Base-by-base conservation (phyloP, 2,888 invertebrate genomes). In the Sipha maydis region DNA sequence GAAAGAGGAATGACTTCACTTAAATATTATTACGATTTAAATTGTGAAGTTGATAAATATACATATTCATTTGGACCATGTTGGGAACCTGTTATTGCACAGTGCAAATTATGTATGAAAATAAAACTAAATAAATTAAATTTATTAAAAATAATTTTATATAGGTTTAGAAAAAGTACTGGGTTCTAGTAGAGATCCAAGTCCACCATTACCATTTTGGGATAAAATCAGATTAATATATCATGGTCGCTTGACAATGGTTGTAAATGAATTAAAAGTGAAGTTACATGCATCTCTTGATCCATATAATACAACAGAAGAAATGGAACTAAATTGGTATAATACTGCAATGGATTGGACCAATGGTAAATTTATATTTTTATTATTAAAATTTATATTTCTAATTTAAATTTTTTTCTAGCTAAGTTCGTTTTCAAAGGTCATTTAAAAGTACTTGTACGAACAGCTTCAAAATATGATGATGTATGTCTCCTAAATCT, bases 401-500 rank as follows among this genome's bases (percentile, higher is more conserved):
- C 73, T n/a, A 69, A 28, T 61, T 69, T 34, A 25, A 21, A 71
- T 38, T 56, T 90, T 90, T 89, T 92, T 92, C 71, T 91, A 95
- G 95, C 95, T 0, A 97, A 96, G 92, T 95, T 98, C 89, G 95
- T 97, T 83, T 96, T 98, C 91, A 96, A 97, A 91, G 98, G 99
- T 4, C 97, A 98, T 91, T 93, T 99, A 89, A 97, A 98, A 92
- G 97, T 99, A 91, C 98, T 96, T 91, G 98, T 98, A 3, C 94
- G 98, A 89, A 99, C 99, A 0, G 99, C 99, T 0, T 99, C 99
- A 89, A 99, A 99, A 92, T 99, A 99, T 93, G 99, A 99, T 92
- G 99, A 99, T 92, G 98, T 98, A 91, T 95, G 97, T 84, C 94
- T 99, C 90, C 92, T 99, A 67, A 97, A 98, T 91, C 93, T 99